Base-by-base conservation (phyloP, 2,888 invertebrate genomes). In the Thera obeliscata region DNA sequence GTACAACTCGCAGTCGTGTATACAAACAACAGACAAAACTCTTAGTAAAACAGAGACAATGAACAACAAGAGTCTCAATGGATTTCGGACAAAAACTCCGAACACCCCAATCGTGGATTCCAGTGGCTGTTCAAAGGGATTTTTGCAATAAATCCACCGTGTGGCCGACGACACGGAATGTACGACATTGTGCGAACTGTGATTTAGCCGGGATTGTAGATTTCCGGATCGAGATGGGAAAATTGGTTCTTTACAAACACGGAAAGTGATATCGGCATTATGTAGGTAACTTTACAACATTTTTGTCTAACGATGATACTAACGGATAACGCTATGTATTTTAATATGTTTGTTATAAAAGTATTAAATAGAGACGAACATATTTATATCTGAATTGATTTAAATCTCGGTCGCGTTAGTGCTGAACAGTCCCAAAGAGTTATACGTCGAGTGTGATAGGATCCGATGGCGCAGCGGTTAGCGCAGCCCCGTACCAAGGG, bases 111-210 rank as follows among this genome's bases (percentile, higher is more conserved):
- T 59, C 41, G 54, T 36, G 3, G 61, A 48, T 56, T 67, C 60
- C 69, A 66, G 38, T 46, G 54, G 49, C 38, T 38, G 33, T 56
- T 59, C 58, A 58, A 64, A 64, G 56, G 64, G 58, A 69, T 66
- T 62, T 67, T 7, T 54, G 48, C 62, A 56, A 65, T 64, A 65
- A 67, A 64, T 67, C 64, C 56, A 54, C 12, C 35, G 54, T 38
- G 54, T 41, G n/a, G 59, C 22, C 43, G 36, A 46, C 61, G 55
- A 35, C 59, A 11, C 7, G 57, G 66, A 66, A 61, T 61, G 61
- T 57, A 52, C 50, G 55, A 60, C 56, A 49, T 57, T 64, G 46
- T 52, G 35, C 12, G 57, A 58, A 22, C 64, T 64, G 62, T 63
- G 62, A 56, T 63, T 56, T 56, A 63, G 62, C 33, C 56, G 7